Base-by-base conservation (phyloP, 2,113 vertebrate species). In the Pseudolaguvia tuberculata region DNA sequence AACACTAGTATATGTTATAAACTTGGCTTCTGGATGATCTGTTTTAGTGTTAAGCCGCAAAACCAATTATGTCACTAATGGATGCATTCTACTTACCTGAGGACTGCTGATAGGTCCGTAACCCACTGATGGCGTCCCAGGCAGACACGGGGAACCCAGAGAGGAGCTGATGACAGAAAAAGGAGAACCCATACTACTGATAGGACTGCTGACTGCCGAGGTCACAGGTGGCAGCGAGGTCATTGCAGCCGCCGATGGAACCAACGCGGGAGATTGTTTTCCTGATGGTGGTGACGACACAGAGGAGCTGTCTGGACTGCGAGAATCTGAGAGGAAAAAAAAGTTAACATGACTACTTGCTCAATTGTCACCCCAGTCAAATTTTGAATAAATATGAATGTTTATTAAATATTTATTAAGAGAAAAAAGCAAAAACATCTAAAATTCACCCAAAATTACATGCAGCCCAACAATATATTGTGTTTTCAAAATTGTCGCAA, bases 141-240 rank as follows among this genome's bases (percentile, higher is more conserved):
- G 94, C 10, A 95, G 86, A 5, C 94, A 92, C 9, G 95, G 95
- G 0, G 95, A 96, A 53, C 94, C 95, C 81, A 96, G 88, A 1
- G 94, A 95, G 55, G 93, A 95, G 83, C 94, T 96, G 89, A 95
- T 96, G 83, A 95, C 94, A 0, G 93, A 94, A 75, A 95, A 95
- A 0, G 94, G 94, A 5, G 94, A 95, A 8, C 93, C 93, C 56
- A 94, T 88, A 79, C 92, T 92, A 77, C 92, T 92, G 78, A 92
- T 90, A 55, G 92, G 91, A 65, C 92, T 91, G 82, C 89, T 90
- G 76, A 92, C 88, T 1, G 91, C 82, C 20, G 89, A 83, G 52
- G 91, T 92, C 63, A 92, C 86, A 62, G 78, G 91, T 82, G 92
- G 91, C 71, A 90, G 75, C 61, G 87, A 88, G 57, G 87, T 93